Evolutionary conservation across 1,140 invertebrate species (phyloP), one percentile per base, ranked within the genome.

Genomic region (Diorhabda elongata): DNA sequence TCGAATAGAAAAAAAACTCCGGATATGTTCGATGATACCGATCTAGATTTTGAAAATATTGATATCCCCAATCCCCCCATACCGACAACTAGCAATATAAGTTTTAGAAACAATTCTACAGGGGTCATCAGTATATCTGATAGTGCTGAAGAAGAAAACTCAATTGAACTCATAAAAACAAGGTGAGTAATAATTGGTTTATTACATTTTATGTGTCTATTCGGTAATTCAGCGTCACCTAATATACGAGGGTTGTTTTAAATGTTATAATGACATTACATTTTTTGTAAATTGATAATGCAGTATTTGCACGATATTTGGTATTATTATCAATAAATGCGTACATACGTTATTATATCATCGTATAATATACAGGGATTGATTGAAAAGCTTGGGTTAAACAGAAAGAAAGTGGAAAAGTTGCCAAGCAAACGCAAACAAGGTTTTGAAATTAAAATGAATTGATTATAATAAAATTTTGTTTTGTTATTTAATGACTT

Each of bases 281-380:
- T 6, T 73, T 76, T 69, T 74, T 77, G 64, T 70, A 77, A 65
- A 44, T 72, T 58, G 68, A 75, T 44, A 74, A 75, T 62, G 58
- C 64, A n/a, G 63, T 69, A 67, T 58, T 5, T 4, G 58, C 5
- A 44, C 41, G 26, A n/a, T 5, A 26, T 26, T 26, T 26, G 26
- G 26, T 26, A 26, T 26, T 26, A 26, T 26, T 26, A 26, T 26
- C 26, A 26, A 26, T 26, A 26, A 26, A 26, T 26, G 26, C 26
- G 26, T 26, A 26, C 26, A 26, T 26, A 26, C 26, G 26, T 26
- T 26, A 1, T 26, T 26, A 26, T 26, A 26, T 26, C 26, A 26
- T 26, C 26, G 26, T 26, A 26, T 26, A 26, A 26, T 26, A 26
- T 26, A 26, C 26, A 26, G 1, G 26, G 26, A 26, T 26, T 26